phyloP scores from a whole-genome alignment of 2,797 vertebrate genomes.

The Pygocentrus nattereri region DNA sequence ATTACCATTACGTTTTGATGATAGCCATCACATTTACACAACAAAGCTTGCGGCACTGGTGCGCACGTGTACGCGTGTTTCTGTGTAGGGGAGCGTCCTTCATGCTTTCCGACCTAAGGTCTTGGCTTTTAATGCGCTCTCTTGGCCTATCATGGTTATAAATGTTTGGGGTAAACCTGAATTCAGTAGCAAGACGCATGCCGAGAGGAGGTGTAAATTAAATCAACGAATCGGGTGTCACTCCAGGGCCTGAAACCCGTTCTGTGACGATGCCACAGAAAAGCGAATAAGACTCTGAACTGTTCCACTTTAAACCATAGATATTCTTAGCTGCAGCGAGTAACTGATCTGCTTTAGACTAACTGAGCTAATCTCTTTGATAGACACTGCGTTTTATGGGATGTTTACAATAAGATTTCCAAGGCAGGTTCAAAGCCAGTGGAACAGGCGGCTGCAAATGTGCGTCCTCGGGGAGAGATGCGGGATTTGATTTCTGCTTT shows the following conservation, averaged over 20 bases:
- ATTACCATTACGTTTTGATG: constrained; percentile 63
- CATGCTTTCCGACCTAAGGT: not conserved
- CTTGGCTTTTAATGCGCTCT: not conserved
- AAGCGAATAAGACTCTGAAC: constrained; percentile 12
- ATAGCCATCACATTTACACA: constrained; percentile 68
- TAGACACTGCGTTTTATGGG: constrained; percentile 22
- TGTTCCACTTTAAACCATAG: constrained; percentile 17
- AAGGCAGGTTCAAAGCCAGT: constrained; percentile 5
- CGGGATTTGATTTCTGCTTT: constrained; percentile 39
- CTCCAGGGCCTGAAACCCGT: constrained; percentile 13
- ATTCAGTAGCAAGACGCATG: not conserved
- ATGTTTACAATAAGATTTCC: constrained; percentile 40
- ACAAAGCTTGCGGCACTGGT: constrained; percentile 41
- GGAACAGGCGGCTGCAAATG: constrained; percentile 23
- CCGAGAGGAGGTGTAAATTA: constrained; percentile 15
- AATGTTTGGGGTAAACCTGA: not conserved
- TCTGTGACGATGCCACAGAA: not conserved
- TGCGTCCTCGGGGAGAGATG: constrained; percentile 22
- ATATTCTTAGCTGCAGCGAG: constrained; percentile 12
- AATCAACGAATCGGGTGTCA: constrained; percentile 1
- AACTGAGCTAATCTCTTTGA: constrained; percentile 40
- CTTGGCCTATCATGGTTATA: not conserved
- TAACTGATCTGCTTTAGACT: constrained; percentile 30
- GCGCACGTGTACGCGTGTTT: constrained; percentile 33
- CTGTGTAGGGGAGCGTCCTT: constrained; percentile 31